phyloP scores from a whole-genome alignment of 2,888 invertebrate species.

The Athripsodes cinereus region DNA sequence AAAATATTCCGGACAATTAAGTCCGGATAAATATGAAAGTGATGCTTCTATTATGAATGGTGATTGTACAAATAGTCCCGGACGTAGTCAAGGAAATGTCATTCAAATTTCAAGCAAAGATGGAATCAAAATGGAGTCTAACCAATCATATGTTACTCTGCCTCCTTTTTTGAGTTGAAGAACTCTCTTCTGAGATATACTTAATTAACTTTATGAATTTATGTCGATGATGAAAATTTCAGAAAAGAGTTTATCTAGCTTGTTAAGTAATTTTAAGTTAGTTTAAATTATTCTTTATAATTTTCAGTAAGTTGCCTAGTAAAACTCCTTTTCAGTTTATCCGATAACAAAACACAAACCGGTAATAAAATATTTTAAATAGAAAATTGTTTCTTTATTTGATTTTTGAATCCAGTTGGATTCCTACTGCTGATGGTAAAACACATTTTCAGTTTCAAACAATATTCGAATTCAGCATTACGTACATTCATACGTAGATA shows the following conservation, averaged over 20 bases:
- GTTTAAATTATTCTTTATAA: no score
- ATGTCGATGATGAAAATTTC: neutral
- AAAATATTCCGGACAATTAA: constrained; percentile 52
- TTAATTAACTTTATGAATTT: constrained; percentile 32
- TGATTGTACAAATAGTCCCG: constrained; percentile 29
- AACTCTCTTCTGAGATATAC: constrained; percentile 55
- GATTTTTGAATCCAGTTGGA: no score
- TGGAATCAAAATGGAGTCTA: constrained; percentile 54
- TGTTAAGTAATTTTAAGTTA: no score
- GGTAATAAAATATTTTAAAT: no score
- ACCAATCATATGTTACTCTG: constrained; percentile 61
- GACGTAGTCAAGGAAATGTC: constrained; percentile 32
- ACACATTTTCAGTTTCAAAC: no score
- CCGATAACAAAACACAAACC: no score
- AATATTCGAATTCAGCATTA: no score
- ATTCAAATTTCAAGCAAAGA: constrained; percentile 43
- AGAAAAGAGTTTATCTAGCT: constrained; percentile 20
- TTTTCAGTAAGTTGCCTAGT: no score
- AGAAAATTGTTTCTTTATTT: no score
- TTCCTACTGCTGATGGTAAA: no score
- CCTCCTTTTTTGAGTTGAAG: constrained; percentile 74
- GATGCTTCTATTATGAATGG: constrained; percentile 26
- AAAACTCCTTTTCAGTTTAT: no score
- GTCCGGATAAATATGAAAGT: constrained; percentile 41
- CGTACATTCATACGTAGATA: no score